phyloP scores from a whole-genome alignment of 2,888 invertebrate genomes.

The Athalia circularis region DNA sequence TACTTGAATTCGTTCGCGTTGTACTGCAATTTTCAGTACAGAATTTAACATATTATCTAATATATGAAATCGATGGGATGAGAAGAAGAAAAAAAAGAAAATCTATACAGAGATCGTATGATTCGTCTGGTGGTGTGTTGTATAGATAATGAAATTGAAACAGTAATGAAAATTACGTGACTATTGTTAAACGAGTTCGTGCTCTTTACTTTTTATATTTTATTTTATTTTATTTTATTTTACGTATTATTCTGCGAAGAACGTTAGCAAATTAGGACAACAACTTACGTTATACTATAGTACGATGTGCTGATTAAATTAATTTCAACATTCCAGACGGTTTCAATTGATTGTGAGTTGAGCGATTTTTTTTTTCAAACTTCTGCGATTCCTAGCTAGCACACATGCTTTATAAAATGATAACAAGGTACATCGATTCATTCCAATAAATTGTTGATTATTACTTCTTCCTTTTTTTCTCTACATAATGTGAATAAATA shows the following conservation, averaged over 20 bases:
- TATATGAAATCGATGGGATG: too few species aligned
- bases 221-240: too few species aligned
- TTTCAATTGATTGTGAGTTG: not conserved
- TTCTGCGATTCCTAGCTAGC: not conserved
- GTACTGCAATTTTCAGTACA: too few species aligned
- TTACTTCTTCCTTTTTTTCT: not conserved
- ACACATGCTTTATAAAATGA: constrained; percentile 12
- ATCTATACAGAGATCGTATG: too few species aligned
- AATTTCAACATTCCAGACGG: not conserved
- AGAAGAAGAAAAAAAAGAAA: too few species aligned
- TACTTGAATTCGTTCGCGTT: not conserved
- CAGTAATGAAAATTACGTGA: constrained; percentile 32
- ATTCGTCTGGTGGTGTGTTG: too few species aligned
- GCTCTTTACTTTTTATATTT: not conserved
- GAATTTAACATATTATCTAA: too few species aligned
- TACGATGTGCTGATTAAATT: not conserved
- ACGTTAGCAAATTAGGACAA: constrained; percentile 19
- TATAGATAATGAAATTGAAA: too few species aligned
- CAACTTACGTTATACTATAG: constrained; percentile 15
- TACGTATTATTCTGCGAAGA: not conserved
- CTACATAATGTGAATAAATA: constrained; percentile 20
- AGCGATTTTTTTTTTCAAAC: not conserved
- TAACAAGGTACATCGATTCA: constrained; percentile 24
- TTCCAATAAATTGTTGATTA: constrained; percentile 33
- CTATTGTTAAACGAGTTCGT: constrained; percentile 13